Evolutionary conservation across 2,888 invertebrate genomes (phyloP).

Genomic region (Agrotis puta): DNA sequence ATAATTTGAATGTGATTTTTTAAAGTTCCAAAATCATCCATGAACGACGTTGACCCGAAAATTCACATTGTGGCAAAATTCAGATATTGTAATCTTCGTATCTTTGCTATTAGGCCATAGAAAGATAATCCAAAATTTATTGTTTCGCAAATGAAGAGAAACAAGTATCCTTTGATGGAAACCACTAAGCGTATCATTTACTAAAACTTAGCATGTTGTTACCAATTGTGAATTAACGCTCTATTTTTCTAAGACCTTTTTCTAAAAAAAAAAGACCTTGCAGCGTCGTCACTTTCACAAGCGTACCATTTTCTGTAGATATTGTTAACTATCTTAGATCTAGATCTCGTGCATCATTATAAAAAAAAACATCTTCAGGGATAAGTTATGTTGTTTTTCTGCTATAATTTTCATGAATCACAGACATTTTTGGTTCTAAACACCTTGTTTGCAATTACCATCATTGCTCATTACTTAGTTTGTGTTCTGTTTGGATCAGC

Average conservation of each 20-base stretch:
- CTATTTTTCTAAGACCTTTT: slow-evolving; percentile 49
- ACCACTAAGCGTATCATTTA: slow-evolving; percentile 17
- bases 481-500: slow-evolving; percentile 20
- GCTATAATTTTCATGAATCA: slow-evolving; percentile 34
- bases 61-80: neutral
- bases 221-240: slow-evolving; percentile 40
- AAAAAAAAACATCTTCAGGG: slow-evolving; percentile 26
- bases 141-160: slow-evolving; percentile 7
- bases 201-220: slow-evolving; percentile 34
- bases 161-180: slow-evolving; percentile 3
- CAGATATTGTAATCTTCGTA: neutral
- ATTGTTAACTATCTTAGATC: slow-evolving; percentile 36
- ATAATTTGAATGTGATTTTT: neutral
- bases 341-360: slow-evolving; percentile 44
- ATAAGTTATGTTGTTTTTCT: slow-evolving; percentile 39
- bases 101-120: neutral
- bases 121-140: neutral
- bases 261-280: no score
- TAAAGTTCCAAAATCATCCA: slow-evolving; percentile 1
- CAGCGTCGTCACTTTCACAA: slow-evolving; percentile 47
- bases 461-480: slow-evolving; percentile 29
- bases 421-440: slow-evolving; percentile 4
- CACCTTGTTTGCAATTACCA: slow-evolving; percentile 30
- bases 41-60: neutral
- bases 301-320: slow-evolving; percentile 39